Evolutionary conservation across 2,797 vertebrate genomes (phyloP).

Genomic region (Sebastes flavidus): DNA sequence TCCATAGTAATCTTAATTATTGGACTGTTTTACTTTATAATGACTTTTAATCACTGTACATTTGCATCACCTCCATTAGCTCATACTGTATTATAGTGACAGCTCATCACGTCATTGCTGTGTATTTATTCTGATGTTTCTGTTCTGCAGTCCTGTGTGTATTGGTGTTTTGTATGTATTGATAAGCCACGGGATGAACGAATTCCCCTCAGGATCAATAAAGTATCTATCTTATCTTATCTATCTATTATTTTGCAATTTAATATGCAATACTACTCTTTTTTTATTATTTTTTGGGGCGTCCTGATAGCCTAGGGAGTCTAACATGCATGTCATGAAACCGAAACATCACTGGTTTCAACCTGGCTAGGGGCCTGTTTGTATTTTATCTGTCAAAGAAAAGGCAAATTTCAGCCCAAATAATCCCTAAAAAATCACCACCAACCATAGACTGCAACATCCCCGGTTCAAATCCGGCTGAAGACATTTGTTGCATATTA

Average conservation of each 20-base stretch:
- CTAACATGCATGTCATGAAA: neutral
- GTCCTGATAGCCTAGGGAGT: neutral
- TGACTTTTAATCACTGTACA: too few relatives aligned
- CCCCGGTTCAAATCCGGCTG: neutral
- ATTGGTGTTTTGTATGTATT: too few relatives aligned
- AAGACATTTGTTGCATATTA: neutral
- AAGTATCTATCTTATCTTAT: neutral
- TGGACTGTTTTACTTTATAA: too few relatives aligned
- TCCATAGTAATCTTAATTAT: too few relatives aligned
- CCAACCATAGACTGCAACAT: neutral
- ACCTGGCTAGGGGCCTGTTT: neutral
- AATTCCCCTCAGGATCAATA: too few relatives aligned
- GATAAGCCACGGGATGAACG: accelerated
- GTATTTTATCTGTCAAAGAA: neutral
- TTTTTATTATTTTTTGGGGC: too few relatives aligned
- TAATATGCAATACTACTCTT: too few relatives aligned
- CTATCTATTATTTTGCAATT: neutral
- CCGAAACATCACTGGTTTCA: neutral
- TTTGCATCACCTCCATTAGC: too few relatives aligned
- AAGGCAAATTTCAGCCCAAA: neutral
- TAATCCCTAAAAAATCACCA: neutral
- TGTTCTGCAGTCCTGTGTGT: too few relatives aligned
- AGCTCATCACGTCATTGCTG: too few relatives aligned
- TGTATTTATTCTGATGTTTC: too few relatives aligned
- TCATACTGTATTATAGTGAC: too few relatives aligned